Evolutionary conservation across 2,797 vertebrate species (phyloP), one percentile per base, ranked within the genome.

Genomic region (Peromyscus eremicus): DNA sequence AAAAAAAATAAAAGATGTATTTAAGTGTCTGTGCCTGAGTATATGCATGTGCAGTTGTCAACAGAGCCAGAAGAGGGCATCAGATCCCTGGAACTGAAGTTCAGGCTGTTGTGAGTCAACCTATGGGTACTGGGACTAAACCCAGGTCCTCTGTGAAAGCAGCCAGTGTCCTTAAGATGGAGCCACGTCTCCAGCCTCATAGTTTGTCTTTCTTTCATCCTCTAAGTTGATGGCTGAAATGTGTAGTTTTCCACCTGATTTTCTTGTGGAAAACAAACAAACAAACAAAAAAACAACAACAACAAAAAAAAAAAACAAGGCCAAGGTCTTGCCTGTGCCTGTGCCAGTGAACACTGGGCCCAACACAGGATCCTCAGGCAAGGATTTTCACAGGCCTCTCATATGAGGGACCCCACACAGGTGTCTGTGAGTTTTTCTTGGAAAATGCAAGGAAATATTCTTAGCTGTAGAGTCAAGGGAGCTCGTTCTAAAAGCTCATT

Each of bases 401-500:
- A 19, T 79, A 55, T 83, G 43, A 71, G 19, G 13, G 66, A 40
- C 23, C 21, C 21, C 52, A 55, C 46, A 11, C 11, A 49, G 7
- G 62, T 49, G 23, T 82, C 46, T 25, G 0, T 16, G 55, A n/a
- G 4, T 34, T 84, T 80, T n/a, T 52, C 17, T 21, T n/a, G 49
- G n/a, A 92, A 62, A 57, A 64, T 13, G 9, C 1, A 62, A 76
- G 32, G 17, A 3, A 21, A 71, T 95, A 34, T 25, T n/a, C 37
- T 60, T 66, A 77, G 27, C 73, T 95, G 73, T 57, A 87, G 57
- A 77, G 55, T 7, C 71, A 60, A 1, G 73, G 71, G 71, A 37
- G 23, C 27, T 86, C 79, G 57, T 89, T 92, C 62, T 83, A 64
- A 97, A 93, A 60, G 83, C 7, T 23, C n/a, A 83, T n/a, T 34